phyloP scores from a whole-genome alignment of 2,888 invertebrate genomes.

The Erebia aethiops region DNA sequence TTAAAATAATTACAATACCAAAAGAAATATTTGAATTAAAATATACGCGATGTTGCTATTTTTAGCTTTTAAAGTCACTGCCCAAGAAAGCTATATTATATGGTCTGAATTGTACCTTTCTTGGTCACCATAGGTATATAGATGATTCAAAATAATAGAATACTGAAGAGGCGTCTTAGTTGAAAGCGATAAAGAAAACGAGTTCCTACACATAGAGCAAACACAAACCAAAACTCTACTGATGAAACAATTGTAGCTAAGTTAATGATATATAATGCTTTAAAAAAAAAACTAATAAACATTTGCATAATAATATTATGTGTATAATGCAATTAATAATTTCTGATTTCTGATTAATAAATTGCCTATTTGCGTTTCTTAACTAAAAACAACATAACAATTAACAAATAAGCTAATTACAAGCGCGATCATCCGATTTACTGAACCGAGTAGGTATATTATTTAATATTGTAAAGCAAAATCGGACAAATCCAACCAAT shows the following conservation, averaged over 20 bases:
- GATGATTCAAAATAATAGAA: no score
- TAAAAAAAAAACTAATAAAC: background rate
- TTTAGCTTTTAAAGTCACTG: no score
- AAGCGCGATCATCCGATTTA: slow-evolving; percentile 2
- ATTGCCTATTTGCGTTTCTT: background rate
- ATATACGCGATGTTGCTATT: no score
- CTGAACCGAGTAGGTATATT: slow-evolving; percentile 5
- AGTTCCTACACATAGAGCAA: background rate
- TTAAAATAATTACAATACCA: no score
- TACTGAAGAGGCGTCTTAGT: no score
- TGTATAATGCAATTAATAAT: no score
- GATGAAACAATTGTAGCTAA: background rate
- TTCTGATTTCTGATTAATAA: background rate
- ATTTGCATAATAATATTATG: background rate
- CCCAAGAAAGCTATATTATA: no score
- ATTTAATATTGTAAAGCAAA: slow-evolving; percentile 17
- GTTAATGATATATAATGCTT: background rate
- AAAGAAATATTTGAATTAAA: no score
- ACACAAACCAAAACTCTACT: background rate
- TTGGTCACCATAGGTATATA: no score
- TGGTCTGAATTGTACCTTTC: no score
- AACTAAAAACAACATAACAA: slow-evolving; percentile 8
- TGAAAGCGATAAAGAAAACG: background rate
- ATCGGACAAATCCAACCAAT: slow-evolving; percentile 13
- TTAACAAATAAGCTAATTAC: slow-evolving; percentile 12